Evolutionary conservation across 2,888 invertebrate genomes (phyloP), one percentile per base, ranked within the genome.

Genomic region (Rhagium mordax): DNA sequence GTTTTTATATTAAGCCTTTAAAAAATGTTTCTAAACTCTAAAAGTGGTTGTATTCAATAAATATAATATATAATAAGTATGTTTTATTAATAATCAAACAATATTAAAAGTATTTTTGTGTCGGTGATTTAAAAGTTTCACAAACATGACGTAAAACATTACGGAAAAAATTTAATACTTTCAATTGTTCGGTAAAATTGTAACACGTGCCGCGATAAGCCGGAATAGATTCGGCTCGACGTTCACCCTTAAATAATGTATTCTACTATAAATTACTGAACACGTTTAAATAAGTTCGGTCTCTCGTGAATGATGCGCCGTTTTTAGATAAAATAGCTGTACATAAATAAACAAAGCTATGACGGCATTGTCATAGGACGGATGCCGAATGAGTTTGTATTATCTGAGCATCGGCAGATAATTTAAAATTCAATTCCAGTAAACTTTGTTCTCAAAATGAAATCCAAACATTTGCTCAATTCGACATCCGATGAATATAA

Each of bases 381-480:
- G 53, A 68, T 51, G 51, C 20, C 51, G 49, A 71, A 74, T 55
- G 55, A 27, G 72, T 59, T n/a, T 2, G 57, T 64, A 72, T 78
- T 78, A 72, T 74, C 74, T 53, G 64, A 59, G 60, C 69, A 78
- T 76, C 55, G 33, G 47, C 47, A 55, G 51, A 74, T 76, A 77
- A 79, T 80, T 81, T 79, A 77, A 78, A 81, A 81, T 82, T 79
- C 80, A 78, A 80, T 82, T 81, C 74, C 76, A 20, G 74, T 64
- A 67, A 76, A 76, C 77, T 74, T 74, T 80, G 72, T 77, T 74
- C 76, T 61, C 71, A 70, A 74, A 80, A 81, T 81, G 76, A 75
- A 82, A 82, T 72, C 59, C 79, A 81, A 82, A 82, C 76, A 81
- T 82, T 82, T 79, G 74, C 76, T 71, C 78, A 75, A 70, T 61